phyloP scores from a whole-genome alignment of 2,888 invertebrate genomes.

The Branchinecta sandiegonensis region DNA sequence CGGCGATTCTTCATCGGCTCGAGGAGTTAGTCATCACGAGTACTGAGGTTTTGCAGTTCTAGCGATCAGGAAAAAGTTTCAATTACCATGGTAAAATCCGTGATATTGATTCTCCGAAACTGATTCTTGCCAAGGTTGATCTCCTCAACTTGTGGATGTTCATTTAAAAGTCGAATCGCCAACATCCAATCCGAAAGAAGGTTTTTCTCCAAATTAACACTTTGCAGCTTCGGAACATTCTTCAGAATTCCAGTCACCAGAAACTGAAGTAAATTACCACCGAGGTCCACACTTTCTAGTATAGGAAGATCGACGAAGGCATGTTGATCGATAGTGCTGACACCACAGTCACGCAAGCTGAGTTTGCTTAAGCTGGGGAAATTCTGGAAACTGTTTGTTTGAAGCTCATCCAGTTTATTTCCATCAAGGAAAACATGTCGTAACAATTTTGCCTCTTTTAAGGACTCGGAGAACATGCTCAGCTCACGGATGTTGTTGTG shows the following conservation, averaged over 20 bases:
- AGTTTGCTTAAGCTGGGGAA: neutral
- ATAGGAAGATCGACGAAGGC: conserved; percentile 62
- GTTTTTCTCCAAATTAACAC: neutral
- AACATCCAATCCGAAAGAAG: neutral
- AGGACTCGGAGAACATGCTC: neutral
- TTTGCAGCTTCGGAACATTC: conserved; percentile 41
- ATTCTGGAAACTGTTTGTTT: conserved; percentile 8
- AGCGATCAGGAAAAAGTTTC: too few species aligned
- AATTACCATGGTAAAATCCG: too few species aligned
- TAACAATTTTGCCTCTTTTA: neutral
- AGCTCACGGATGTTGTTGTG: conserved; percentile 17
- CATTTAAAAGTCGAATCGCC: neutral
- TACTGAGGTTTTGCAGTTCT: too few species aligned
- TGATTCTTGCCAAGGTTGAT: neutral
- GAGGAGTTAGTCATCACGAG: too few species aligned
- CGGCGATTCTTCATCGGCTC: too few species aligned
- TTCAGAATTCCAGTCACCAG: conserved; percentile 65
- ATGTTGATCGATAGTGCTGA: neutral
- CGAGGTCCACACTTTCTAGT: conserved; percentile 55
- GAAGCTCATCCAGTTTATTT: neutral
- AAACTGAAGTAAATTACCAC: conserved; percentile 55
- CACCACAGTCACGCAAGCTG: neutral
- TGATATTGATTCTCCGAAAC: too few species aligned
- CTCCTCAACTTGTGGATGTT: neutral
- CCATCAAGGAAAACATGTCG: neutral